phyloP scores from a whole-genome alignment of 2,888 invertebrate species.

The Drosophila flavopinicola region DNA sequence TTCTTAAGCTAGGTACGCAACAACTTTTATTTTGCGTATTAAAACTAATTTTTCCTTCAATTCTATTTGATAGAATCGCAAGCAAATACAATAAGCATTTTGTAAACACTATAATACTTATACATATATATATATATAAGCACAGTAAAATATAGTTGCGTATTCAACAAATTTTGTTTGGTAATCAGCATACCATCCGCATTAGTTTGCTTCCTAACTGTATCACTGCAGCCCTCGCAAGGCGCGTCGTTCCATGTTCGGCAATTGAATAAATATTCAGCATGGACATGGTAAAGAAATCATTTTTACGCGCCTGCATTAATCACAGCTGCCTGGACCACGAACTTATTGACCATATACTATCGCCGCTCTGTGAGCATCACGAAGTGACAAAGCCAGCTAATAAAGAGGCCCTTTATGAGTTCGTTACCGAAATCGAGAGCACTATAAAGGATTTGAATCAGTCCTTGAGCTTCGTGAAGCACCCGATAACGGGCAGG shows the following conservation, averaged over 20 bases:
- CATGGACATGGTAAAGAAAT: conserved; percentile 56
- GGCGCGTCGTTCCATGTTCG: conserved; percentile 1
- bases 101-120: too few relatives aligned
- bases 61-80: too few relatives aligned
- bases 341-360: conserved; percentile 51
- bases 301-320: conserved; percentile 62
- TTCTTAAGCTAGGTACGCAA: too few relatives aligned
- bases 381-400: conserved; percentile 46
- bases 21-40: too few relatives aligned
- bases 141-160: too few relatives aligned
- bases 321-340: conserved; percentile 56
- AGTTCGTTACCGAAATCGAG: conserved; percentile 50
- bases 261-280: background rate
- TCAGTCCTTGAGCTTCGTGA: conserved; percentile 50
- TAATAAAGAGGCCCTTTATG: conserved; percentile 31
- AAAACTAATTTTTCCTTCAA: too few relatives aligned
- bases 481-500: conserved; percentile 47
- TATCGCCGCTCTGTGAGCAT: conserved; percentile 50
- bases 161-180: background rate
- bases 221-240: conserved; percentile 27
- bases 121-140: too few relatives aligned
- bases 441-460: conserved; percentile 35
- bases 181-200: background rate
- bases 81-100: too few relatives aligned
- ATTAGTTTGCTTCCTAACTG: background rate